Base-by-base conservation (phyloP, 2,113 vertebrate species). In the Cyrtonyx montezumae region DNA sequence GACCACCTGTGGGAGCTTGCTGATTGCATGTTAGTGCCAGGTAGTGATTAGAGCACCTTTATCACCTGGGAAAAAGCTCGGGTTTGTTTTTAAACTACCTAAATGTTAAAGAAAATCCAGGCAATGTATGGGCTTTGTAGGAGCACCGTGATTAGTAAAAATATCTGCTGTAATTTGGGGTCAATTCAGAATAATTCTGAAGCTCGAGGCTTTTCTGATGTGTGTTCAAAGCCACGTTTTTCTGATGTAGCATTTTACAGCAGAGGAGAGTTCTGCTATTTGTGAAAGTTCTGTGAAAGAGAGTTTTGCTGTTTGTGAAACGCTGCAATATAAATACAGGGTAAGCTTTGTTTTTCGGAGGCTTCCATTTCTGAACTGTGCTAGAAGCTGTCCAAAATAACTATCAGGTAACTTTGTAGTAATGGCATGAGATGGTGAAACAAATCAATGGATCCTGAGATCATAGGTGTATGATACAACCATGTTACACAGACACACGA, bases 251-350 rank as follows among this genome's bases (percentile, higher is more conserved):
- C 84, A 83, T 77, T 85, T 88, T 77, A 58, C 63, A 93, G 81
- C 79, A 82, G 81, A 12, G 77, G 55, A 15, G 36, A 20, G 37
- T 88, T 90, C 66, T 92, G 69, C 67, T n/a, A 3, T n/a, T n/a
- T n/a, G n/a, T n/a, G n/a, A n/a, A n/a, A n/a, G n/a, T n/a, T n/a
- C n/a, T n/a, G n/a, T n/a, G n/a, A n/a, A n/a, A n/a, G n/a, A n/a
- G n/a, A n/a, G n/a, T n/a, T n/a, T n/a, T n/a, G 86, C 74, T 84
- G 10, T 89, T 76, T 85, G 89, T 85, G 65, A 42, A 91, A 86
- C 93, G 68, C 71, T 91, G 82, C 88, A 82, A 74, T 87, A 75
- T 23, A 84, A 96, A 93, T 87, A 91, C 89, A 95, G 63, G 87
- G 81, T 21, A 73, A 82, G 19, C 6, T 51, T 65, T 66, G 62